phyloP scores from a whole-genome alignment of 64 coral and sea anemone species.

The Trachythela sp. region DNA sequence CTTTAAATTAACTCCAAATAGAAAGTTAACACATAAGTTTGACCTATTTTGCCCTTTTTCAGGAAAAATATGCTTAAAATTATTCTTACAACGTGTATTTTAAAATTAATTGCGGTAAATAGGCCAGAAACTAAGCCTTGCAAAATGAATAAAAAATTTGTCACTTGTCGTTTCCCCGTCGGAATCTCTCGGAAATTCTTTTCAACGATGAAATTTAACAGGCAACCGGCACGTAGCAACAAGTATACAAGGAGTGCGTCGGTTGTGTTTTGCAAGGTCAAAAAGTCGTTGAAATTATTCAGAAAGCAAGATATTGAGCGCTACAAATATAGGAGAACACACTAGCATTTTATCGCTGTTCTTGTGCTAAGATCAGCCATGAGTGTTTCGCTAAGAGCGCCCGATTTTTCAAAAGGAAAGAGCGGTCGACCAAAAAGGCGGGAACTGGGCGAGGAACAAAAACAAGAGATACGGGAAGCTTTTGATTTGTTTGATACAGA shows the following conservation, averaged over 20 bases:
- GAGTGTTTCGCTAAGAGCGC: constrained; percentile 95
- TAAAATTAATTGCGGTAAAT: no score
- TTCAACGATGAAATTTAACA: not conserved
- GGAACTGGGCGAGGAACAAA: constrained; percentile 94
- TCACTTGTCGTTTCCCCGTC: not conserved
- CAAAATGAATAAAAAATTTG: no score
- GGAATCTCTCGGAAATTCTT: not conserved
- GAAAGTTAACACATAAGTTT: no score
- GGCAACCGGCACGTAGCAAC: not conserved
- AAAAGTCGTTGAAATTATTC: not conserved
- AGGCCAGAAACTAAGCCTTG: no score
- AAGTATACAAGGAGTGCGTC: not conserved
- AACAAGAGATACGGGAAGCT: constrained; percentile 99
- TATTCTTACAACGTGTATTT: no score
- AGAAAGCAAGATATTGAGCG: not conserved
- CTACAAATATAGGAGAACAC: not conserved
- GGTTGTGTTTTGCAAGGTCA: not conserved
- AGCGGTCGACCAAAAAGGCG: constrained; percentile 69
- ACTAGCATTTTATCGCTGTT: not conserved
- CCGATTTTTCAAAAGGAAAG: constrained; percentile 88
- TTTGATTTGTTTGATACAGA: constrained; percentile 98
- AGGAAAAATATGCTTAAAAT: no score
- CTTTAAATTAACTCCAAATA: not conserved
- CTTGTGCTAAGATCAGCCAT: constrained; percentile 35
- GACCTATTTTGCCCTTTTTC: no score